phyloP scores from a whole-genome alignment of 2,113 vertebrate species.

The Tretioscincus oriximinensis region DNA sequence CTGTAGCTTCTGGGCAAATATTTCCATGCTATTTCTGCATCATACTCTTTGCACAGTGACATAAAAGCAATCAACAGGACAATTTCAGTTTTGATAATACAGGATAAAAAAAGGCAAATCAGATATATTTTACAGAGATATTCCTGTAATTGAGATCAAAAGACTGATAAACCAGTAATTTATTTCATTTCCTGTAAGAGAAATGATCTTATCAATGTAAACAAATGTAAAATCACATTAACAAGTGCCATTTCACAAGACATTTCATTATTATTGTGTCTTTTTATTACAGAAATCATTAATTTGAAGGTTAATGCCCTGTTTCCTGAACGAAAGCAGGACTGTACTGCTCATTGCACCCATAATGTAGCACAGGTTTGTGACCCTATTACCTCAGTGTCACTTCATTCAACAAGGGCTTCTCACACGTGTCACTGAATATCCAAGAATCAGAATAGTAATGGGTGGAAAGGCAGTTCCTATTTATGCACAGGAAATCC shows the following conservation, averaged over 20 bases:
- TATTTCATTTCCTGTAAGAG: neutral
- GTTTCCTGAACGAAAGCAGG: neutral
- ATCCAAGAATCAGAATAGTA: no score
- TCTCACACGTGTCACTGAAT: no score
- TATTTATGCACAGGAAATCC: neutral
- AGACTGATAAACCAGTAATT: constrained; percentile 7
- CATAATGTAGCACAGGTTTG: neutral
- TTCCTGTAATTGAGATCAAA: neutral
- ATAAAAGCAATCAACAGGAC: neutral
- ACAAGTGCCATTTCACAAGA: no score
- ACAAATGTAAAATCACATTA: no score
- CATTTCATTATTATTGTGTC: no score
- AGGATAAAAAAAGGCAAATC: neutral
- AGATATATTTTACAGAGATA: no score
- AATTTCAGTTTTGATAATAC: neutral
- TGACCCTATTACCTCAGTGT: neutral
- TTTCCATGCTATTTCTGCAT: neutral
- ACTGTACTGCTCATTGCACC: neutral
- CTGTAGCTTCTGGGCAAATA: neutral
- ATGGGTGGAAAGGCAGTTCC: neutral
- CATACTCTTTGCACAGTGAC: neutral
- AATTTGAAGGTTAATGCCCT: no score
- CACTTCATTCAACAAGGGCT: neutral
- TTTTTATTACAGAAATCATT: no score
- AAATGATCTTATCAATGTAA: neutral